Conservation (phyloP, 1,140 invertebrate species). For the Hetaerina americana region DNA sequence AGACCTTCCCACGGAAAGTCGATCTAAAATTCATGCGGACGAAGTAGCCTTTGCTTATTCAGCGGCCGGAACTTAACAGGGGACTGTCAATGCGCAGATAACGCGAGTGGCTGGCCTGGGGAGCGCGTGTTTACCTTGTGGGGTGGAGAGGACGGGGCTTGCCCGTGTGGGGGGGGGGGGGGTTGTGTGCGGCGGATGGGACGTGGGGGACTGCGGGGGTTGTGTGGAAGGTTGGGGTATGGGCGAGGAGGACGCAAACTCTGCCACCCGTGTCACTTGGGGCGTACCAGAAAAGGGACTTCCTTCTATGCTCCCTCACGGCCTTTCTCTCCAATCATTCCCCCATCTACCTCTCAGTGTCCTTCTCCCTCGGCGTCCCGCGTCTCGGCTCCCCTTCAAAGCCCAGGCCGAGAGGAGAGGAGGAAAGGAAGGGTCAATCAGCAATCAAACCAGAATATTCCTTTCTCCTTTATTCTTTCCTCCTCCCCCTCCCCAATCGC, state of each 20-base stretch:
- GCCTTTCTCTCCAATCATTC: too few relatives aligned
- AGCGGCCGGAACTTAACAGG: constrained; percentile 12
- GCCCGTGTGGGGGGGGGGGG: too few relatives aligned
- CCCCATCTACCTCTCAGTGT: too few relatives aligned
- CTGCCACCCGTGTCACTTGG: background rate
- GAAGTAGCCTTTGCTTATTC: constrained; percentile 14
- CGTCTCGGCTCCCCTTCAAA: too few relatives aligned
- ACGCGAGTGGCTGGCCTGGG: constrained; percentile 1
- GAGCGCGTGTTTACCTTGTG: background rate
- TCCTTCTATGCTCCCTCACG: background rate
- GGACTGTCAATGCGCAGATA: constrained; percentile 12
- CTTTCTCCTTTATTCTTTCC: too few relatives aligned
- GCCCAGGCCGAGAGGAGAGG: background rate
- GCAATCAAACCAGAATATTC: background rate
- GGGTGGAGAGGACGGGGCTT: background rate
- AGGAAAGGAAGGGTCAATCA: background rate
- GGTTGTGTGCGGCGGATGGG: too few relatives aligned
- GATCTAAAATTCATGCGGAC: constrained; percentile 13
- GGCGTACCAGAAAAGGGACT: background rate
- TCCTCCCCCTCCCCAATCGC: too few relatives aligned
- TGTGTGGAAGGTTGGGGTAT: too few relatives aligned
- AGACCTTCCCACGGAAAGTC: background rate
- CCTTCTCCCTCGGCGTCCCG: too few relatives aligned
- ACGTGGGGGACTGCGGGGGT: too few relatives aligned
- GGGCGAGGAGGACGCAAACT: too few relatives aligned